These are phyloP conservation scores for Lasiurus borealis DNA, from an alignment of 2,113 vertebrate genomes.

Conservation along the genomic window DNA sequence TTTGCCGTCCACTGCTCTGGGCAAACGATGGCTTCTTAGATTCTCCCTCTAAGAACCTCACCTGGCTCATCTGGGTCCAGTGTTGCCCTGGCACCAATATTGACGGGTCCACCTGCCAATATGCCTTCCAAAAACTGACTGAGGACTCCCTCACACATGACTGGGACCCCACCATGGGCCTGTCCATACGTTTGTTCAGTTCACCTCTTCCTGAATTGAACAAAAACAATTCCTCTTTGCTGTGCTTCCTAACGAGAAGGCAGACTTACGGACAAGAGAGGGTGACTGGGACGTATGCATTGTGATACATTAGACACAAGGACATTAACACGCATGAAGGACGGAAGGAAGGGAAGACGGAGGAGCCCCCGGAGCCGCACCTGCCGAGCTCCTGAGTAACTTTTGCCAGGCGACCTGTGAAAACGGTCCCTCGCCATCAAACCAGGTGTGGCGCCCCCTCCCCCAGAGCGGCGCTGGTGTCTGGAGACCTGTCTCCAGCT, in stretches of 20 bases:
- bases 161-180: neutral
- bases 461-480: too few relatives aligned
- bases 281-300: accelerated
- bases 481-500: too few relatives aligned
- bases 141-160: neutral
- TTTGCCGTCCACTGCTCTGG: neutral
- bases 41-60: neutral
- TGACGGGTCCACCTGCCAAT: neutral
- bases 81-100: neutral
- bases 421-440: neutral
- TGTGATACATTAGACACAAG: accelerated
- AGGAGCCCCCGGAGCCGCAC: neutral
- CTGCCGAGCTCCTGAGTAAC: neutral
- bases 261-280: neutral
- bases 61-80: neutral
- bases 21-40: neutral
- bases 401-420: neutral
- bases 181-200: neutral
- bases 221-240: neutral
- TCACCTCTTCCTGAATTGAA: neutral
- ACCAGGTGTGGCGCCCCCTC: neutral
- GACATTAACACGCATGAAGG: accelerated
- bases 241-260: neutral
- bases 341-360: neutral
- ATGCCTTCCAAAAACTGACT: neutral